These are phyloP conservation scores for Neodiprion lecontei DNA, from an alignment of 1,140 invertebrate species.

Conservation along the genomic window DNA sequence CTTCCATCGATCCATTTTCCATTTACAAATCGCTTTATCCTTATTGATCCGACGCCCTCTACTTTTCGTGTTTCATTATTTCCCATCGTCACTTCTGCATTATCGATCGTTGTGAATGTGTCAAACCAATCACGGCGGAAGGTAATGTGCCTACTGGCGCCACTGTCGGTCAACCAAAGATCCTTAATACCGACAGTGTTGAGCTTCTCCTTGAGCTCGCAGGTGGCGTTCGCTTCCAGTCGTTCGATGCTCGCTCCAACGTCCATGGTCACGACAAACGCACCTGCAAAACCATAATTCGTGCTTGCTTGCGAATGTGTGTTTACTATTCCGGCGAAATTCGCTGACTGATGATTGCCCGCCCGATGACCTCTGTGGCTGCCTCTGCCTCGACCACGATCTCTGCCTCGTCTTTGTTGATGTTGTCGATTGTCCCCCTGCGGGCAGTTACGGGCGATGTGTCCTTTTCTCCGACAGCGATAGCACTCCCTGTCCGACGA, in stretches of 20 bases:
- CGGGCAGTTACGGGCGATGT: neutral
- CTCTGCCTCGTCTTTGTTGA: neutral
- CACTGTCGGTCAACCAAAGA: conserved; percentile 32
- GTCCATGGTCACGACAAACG: neutral
- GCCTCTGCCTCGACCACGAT: no score
- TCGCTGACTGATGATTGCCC: neutral
- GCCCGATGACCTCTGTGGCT: neutral
- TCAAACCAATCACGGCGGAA: conserved; percentile 35
- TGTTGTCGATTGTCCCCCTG: neutral
- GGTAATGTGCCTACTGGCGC: conserved; percentile 31
- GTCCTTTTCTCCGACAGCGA: neutral
- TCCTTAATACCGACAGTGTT: conserved; percentile 18
- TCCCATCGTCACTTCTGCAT: conserved; percentile 31
- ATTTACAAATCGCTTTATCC: conserved; percentile 27
- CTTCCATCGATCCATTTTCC: conserved; percentile 27
- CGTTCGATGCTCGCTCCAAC: neutral
- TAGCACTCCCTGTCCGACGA: neutral
- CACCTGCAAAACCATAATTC: neutral
- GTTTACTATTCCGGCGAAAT: neutral
- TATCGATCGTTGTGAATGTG: conserved; percentile 11
- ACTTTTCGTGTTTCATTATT: conserved; percentile 25
- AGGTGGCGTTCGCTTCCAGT: neutral
- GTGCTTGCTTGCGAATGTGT: no score
- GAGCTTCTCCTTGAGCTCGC: conserved; percentile 2
- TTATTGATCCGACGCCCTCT: conserved; percentile 28